Evolutionary conservation across 2,888 invertebrate genomes (phyloP), one percentile per base, ranked within the genome.

Genomic region (Frankliniella fusca): DNA sequence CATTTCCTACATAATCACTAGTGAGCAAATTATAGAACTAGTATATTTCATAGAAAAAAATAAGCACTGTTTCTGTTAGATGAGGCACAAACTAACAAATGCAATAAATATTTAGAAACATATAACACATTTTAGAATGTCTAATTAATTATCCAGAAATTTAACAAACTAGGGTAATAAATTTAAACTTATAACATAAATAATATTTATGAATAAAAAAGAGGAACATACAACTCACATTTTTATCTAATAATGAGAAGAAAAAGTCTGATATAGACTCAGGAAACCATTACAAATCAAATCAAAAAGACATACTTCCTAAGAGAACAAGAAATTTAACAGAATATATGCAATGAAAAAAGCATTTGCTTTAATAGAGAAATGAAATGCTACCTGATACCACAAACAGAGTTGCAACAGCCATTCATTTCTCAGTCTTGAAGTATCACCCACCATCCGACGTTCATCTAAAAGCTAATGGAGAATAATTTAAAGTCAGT

Each of bases 371-470:
- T 8, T 12, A 9, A 38, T 3, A 38, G 38, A 5, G 38, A 76
- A 76, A 76, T 27, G 12, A 76, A 27, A 12, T 76, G 12, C 8
- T 27, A 27, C 3, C 23, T 70, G 70, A 70, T 27, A 76, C 70
- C 23, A 76, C 27, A 76, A 76, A 76, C 70, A 70, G 23, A 76
- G 70, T 76, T 23, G 23, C 27, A 76, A 76, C 27, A 76, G 27
- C 70, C 11, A 76, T 27, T 76, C 70, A 76, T 76, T 76, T 27
- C 70, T 76, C 70, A 76, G 70, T 76, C 70, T 76, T 76, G 70
- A 76, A 27, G 70, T 76, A 76, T 76, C 70, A 76, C 70, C 70
- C 70, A 76, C 70, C 70, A 12, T 23, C 15, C 15, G 7, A 12
- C 0, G 3, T 27, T 27, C 23, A 23, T 76, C 70, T 76, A 27